phyloP scores from a whole-genome alignment of 2,888 invertebrate genomes.

The Pherbina coryleti region DNA sequence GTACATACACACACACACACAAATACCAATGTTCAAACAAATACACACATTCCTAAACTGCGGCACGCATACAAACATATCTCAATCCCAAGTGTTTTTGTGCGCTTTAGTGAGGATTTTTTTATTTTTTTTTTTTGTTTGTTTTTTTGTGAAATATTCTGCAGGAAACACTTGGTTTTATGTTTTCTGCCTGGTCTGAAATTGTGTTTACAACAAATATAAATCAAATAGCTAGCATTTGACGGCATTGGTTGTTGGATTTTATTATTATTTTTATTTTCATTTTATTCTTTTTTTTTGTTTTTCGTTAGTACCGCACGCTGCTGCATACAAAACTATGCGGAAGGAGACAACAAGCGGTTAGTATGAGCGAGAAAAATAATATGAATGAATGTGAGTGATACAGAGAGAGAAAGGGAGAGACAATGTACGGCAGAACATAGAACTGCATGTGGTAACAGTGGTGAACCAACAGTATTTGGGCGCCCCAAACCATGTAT shows the following conservation, averaged over 20 bases:
- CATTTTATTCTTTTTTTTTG: background rate
- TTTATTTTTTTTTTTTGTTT: background rate
- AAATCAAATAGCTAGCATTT: slow-evolving; percentile 40
- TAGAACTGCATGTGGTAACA: background rate
- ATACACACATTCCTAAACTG: too few species aligned
- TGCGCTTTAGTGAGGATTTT: background rate
- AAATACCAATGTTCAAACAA: background rate
- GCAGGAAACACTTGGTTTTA: slow-evolving; percentile 1
- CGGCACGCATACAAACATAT: background rate
- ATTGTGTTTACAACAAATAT: slow-evolving; percentile 45
- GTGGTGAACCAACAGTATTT: background rate
- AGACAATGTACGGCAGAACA: background rate
- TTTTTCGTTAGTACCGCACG: background rate
- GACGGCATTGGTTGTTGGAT: slow-evolving; percentile 9
- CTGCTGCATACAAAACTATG: background rate
- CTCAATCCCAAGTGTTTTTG: slow-evolving; percentile 15
- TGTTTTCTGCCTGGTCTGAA: slow-evolving; percentile 35
- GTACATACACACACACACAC: background rate
- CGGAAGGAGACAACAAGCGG: background rate
- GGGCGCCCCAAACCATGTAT: background rate
- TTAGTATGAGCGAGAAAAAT: background rate
- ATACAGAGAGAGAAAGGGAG: too few species aligned
- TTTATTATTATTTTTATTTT: background rate
- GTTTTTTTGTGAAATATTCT: background rate
- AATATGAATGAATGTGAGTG: background rate